Evolutionary conservation across 1,140 invertebrate genomes (phyloP).

Genomic region (Lycorma delicatula): DNA sequence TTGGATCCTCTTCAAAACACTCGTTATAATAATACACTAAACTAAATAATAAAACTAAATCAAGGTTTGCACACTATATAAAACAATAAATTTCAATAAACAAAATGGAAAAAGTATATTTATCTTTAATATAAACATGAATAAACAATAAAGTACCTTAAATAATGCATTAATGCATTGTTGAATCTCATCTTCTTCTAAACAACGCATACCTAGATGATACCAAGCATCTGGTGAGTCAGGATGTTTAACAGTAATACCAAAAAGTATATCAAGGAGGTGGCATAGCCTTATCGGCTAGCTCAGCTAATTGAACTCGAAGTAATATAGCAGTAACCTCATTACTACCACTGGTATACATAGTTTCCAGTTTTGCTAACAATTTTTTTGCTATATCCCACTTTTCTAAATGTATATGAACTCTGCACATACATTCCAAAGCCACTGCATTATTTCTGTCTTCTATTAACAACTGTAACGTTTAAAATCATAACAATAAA

Average conservation of each 20-base stretch:
- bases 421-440: conserved; percentile 36
- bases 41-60: too few relatives aligned
- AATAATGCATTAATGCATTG: conserved; percentile 39
- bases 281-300: too few relatives aligned
- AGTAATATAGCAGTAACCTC: neutral
- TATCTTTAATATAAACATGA: too few relatives aligned
- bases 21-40: too few relatives aligned
- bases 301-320: neutral
- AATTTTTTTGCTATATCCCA: conserved; percentile 40
- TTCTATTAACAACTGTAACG: conserved; percentile 15
- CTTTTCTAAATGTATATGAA: conserved; percentile 40
- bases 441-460: conserved; percentile 32
- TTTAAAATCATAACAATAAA: too few relatives aligned
- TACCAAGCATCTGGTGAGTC: conserved; percentile 25
- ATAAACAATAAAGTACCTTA: neutral
- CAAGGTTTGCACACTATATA: too few relatives aligned
- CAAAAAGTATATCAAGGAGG: too few relatives aligned
- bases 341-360: conserved; percentile 13
- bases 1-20: too few relatives aligned
- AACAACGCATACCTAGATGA: conserved; percentile 33
- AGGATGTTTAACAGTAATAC: neutral
- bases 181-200: conserved; percentile 43
- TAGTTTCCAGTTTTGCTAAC: conserved; percentile 34
- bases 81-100: too few relatives aligned
- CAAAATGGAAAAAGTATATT: too few relatives aligned